Percentiles rank a stretch among this genome's conserved stretches.
Conservation (phyloP, 2,797 vertebrate species). For the Potorous gilbertii region DNA sequence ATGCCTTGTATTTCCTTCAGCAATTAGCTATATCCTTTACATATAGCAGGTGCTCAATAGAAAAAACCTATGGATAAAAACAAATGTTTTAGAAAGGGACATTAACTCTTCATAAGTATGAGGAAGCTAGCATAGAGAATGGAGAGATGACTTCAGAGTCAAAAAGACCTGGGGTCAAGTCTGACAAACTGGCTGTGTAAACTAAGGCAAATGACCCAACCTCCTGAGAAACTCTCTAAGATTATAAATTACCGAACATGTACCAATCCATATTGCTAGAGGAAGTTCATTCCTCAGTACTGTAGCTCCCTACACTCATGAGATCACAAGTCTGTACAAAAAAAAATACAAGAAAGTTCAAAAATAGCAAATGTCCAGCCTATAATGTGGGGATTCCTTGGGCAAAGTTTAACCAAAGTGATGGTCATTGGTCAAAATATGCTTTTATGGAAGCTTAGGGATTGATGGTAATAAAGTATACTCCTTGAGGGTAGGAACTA, state of each 20-base stretch:
- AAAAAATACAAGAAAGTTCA: neutral
- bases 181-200: neutral
- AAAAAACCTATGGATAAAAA: neutral
- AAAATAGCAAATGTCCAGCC: neutral
- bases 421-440: conserved; percentile 12
- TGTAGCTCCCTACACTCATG: neutral
- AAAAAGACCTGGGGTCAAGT: neutral
- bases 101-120: neutral
- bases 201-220: neutral
- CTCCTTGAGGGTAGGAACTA: neutral
- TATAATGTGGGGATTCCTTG: neutral
- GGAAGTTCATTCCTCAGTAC: neutral
- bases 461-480: neutral
- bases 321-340: neutral
- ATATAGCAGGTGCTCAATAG: neutral
- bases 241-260: neutral
- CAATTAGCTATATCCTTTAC: neutral
- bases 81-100: neutral
- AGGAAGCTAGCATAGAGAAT: neutral
- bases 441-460: conserved; percentile 36
- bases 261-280: neutral
- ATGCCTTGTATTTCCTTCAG: neutral
- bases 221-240: neutral
- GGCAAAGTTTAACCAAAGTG: neutral
- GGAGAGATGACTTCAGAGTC: neutral